Evolutionary conservation across 2,888 invertebrate species (phyloP), one percentile per base, ranked within the genome.

Genomic region (Aplocera efformata): DNA sequence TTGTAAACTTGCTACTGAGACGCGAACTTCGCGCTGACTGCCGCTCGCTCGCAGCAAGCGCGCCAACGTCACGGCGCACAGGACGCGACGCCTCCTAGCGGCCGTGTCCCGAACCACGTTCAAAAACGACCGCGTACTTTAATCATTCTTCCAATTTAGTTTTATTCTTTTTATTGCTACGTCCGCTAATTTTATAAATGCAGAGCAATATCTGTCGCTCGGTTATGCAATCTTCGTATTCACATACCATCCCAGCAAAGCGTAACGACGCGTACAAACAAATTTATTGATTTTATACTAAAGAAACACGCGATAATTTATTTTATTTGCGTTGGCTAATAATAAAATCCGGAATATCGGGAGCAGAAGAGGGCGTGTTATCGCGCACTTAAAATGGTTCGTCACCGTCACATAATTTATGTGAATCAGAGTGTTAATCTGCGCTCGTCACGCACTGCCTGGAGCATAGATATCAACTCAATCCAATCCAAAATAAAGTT

Each of bases 341-440:
- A 54, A 60, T 51, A 58, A 58, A 55, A 45, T 56, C 44, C 44
- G 50, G 54, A 44, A 58, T 50, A 57, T 58, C 36, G 42, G 64
- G 60, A 63, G 63, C 56, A 61, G 63, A 56, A 52, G 50, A 63
- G 67, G 79, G 73, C 72, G 78, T 82, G 80, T 79, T 83, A 84
- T 79, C 81, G 75, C 77, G 69, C 76, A 79, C 78, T 75, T 71
- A 70, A 79, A 76, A 79, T 78, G 75, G 76, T 79, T 81, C 79
- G 81, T 81, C 81, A 81, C 74, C 70, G 76, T 69, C 84, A 83
- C 79, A 79, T 84, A 84, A 82, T 84, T 82, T 83, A 80, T 77
- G 74, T 78, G 80, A 81, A 75, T 79, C 79, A 77, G 68, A 56
- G 21, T 56, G 63, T 59, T 75, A 73, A 75, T 75, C 68, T 72